Conservation (phyloP, 64 coral and sea anemone genomes). For the Dendrophyllia cribrosa region DNA sequence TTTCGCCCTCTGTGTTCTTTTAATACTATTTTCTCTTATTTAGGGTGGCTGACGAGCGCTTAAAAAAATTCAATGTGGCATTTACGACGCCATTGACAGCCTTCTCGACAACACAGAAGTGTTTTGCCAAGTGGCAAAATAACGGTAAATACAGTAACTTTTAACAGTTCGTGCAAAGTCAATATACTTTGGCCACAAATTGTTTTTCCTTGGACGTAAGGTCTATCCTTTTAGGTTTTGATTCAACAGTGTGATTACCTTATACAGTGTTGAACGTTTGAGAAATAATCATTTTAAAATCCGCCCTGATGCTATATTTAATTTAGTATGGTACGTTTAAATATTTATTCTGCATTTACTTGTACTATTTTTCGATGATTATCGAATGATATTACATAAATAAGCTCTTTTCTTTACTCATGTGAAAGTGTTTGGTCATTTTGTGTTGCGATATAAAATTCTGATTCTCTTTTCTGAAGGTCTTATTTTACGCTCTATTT, state of each 20-base stretch:
- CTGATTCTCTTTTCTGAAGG: too few relatives aligned
- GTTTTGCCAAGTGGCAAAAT: too few relatives aligned
- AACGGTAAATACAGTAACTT: too few relatives aligned
- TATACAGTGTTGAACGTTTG: too few relatives aligned
- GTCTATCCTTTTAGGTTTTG: conserved; percentile 3
- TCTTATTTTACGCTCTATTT: too few relatives aligned
- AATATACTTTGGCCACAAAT: conserved; percentile 7
- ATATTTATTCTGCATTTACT: too few relatives aligned
- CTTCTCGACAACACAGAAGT: not conserved
- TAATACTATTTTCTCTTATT: too few relatives aligned
- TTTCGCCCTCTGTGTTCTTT: too few relatives aligned
- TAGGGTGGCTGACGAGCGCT: too few relatives aligned
- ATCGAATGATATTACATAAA: too few relatives aligned
- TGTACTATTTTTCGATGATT: not conserved
- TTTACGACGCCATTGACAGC: not conserved
- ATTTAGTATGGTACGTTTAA: conserved; percentile 21
- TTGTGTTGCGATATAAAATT: too few relatives aligned
- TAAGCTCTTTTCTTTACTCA: not conserved
- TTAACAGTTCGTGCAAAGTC: not conserved
- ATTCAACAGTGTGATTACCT: conserved; percentile 3
- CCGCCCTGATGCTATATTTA: not conserved
- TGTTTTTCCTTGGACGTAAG: conserved; percentile 21
- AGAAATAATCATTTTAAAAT: conserved; percentile 27
- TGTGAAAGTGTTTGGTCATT: too few relatives aligned
- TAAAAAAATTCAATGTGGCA: not conserved